Percentiles rank a stretch among this genome's conserved stretches.
Conservation (phyloP, 1,140 invertebrate species). For the Meloidogyne floridensis region DNA sequence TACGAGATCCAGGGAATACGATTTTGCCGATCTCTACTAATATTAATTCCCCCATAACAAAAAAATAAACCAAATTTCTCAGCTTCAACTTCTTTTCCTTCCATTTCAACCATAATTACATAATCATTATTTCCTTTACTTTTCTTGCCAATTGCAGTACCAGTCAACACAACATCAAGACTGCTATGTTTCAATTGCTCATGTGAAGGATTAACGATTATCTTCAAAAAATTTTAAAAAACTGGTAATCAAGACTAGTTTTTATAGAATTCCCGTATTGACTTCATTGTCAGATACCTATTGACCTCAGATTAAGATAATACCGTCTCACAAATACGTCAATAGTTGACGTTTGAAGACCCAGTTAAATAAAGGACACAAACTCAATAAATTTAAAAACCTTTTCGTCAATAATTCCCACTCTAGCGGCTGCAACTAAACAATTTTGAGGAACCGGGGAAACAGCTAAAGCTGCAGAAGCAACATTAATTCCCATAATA, state of each 20-base stretch:
- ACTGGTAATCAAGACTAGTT: background rate
- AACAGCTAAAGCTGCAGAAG: constrained; percentile 84
- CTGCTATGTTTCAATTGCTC: constrained; percentile 73
- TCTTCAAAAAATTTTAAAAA: constrained; percentile 37
- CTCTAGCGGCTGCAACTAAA: constrained; percentile 86
- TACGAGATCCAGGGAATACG: no score
- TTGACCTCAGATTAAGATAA: no score
- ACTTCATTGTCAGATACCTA: no score
- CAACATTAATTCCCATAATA: constrained; percentile 88
- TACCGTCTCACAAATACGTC: no score
- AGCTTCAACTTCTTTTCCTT: constrained; percentile 60
- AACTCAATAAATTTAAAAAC: constrained; percentile 33
- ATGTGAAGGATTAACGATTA: constrained; percentile 56
- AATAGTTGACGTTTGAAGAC: no score
- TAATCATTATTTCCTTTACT: constrained; percentile 70
- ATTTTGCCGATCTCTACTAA: no score
- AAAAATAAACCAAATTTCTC: constrained; percentile 32
- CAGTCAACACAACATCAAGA: constrained; percentile 84
- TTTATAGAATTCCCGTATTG: no score
- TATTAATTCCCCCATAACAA: no score
- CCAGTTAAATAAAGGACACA: background rate
- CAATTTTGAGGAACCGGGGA: constrained; percentile 97
- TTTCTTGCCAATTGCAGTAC: constrained; percentile 69
- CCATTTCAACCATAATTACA: constrained; percentile 85
- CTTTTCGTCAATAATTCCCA: constrained; percentile 76